Base-by-base conservation (phyloP, 2,888 invertebrate genomes). In the Cephus spinipes region DNA sequence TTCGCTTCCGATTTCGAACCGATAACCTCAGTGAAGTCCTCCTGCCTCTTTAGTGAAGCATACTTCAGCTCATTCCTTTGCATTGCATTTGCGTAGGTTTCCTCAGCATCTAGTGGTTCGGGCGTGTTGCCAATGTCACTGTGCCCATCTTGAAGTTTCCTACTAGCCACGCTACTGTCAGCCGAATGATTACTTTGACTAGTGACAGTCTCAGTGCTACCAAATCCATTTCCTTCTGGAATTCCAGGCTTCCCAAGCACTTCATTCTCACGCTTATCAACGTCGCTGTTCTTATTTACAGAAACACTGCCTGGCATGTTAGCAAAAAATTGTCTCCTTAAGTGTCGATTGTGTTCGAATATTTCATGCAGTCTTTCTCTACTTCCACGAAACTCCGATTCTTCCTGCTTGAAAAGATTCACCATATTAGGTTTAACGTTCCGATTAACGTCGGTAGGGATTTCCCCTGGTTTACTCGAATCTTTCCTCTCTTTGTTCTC, bases 151-250 rank as follows among this genome's bases (percentile, higher is more conserved):
- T 71, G 71, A 31, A 33, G 9, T 33, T 71, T 71, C 11, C 73
- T 31, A 69, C 73, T 69, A 23, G 69, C 55, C 9, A 69, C 68
- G 77, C 89, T 89, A 75, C 90, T 90, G 11, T 84, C 84, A 1
- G 87, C 89, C 9, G 90, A 91, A 69, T 90, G 89, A 76, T 91
- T 91, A 79, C 91, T 91, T 77, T 91, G 91, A 74, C 91, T 91
- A 34, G 88, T 88, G 23, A 91, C 83, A 0, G 91, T 91, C 74
- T 91, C 91, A 11, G 90, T 90, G 78, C 91, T 91, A 0, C 91
- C 91, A 32, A 90, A 91, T 12, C 90, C 89, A 40, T 76, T 81
- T 12, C 76, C 79, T 75, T 79, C 12, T 30, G 77, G 36, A 75
- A 79, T 12, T 80, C 75, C n/a, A 76, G 69, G 15, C 80, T 79